phyloP scores from a whole-genome alignment of 2,113 vertebrate species.

The Nothobranchius kuhntae region DNA sequence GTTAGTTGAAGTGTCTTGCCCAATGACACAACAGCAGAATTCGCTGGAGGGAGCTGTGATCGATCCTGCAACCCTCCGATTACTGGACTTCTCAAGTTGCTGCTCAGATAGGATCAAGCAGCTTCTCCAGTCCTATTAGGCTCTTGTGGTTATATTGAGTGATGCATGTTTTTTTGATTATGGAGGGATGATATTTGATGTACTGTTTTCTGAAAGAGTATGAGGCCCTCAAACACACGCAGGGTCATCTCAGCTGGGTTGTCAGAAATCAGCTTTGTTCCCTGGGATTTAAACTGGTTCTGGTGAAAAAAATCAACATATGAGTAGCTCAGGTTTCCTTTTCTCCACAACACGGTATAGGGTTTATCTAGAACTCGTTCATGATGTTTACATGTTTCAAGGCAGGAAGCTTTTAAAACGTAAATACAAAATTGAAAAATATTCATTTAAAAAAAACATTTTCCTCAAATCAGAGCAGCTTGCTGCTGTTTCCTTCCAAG shows the following conservation, averaged over 20 bases:
- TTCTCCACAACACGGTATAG: neutral
- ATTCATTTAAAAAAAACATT: too few relatives aligned
- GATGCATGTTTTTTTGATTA: too few relatives aligned
- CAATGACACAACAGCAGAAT: too few relatives aligned
- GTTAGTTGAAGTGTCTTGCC: too few relatives aligned
- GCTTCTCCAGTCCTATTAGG: too few relatives aligned
- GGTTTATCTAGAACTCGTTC: too few relatives aligned
- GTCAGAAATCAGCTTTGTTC: slow-evolving; percentile 70
- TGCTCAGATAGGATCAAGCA: neutral
- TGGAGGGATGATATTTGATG: neutral
- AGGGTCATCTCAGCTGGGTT: slow-evolving; percentile 62
- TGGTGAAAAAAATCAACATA: slow-evolving; percentile 23
- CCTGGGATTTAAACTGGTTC: slow-evolving; percentile 74
- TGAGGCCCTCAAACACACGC: slow-evolving; percentile 68
- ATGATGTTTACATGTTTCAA: too few relatives aligned
- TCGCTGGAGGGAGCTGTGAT: too few relatives aligned
- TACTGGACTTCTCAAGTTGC: neutral
- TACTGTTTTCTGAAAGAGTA: slow-evolving; percentile 54
- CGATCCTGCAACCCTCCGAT: too few relatives aligned
- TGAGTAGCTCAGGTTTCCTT: slow-evolving; percentile 20
- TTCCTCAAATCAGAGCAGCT: slow-evolving; percentile 67
- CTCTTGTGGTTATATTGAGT: too few relatives aligned
- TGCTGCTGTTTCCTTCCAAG: slow-evolving; percentile 76
- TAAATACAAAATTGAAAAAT: neutral
- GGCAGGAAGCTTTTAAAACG: slow-evolving; percentile 37